Conservation (phyloP, 2,888 invertebrate genomes). For the Scelioninae gen. 1 region DNA sequence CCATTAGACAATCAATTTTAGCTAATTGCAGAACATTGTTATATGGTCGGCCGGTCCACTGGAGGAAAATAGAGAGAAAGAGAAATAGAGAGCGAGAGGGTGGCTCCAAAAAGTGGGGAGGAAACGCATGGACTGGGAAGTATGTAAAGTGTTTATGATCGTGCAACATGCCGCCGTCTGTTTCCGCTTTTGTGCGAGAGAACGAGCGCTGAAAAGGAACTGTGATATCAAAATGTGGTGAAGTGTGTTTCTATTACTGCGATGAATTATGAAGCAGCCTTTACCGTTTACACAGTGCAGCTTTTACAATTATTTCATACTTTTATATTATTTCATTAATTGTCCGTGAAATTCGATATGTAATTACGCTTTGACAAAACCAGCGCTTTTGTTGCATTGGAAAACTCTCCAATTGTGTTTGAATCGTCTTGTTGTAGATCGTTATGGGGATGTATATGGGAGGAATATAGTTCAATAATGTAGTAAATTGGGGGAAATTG, state of each 20-base stretch:
- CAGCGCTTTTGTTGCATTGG: slow-evolving; percentile 7
- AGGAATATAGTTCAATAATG: too few relatives aligned
- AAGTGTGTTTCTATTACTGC: slow-evolving; percentile 51
- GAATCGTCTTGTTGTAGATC: too few relatives aligned
- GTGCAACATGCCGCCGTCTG: slow-evolving; percentile 81
- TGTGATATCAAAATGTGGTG: slow-evolving; percentile 51
- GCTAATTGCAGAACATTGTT: slow-evolving; percentile 81
- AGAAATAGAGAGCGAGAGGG: slow-evolving; percentile 41
- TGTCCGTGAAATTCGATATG: slow-evolving; percentile 29
- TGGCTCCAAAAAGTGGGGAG: slow-evolving; percentile 72
- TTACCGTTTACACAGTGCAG: neutral
- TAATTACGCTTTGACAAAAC: slow-evolving; percentile 37
- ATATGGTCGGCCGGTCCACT: slow-evolving; percentile 69
- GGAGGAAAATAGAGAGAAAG: slow-evolving; percentile 60
- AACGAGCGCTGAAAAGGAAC: slow-evolving; percentile 40
- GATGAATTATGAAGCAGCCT: slow-evolving; percentile 42
- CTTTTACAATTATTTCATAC: slow-evolving; percentile 42
- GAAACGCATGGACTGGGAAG: slow-evolving; percentile 76
- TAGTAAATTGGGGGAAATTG: too few relatives aligned
- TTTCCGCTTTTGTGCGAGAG: slow-evolving; percentile 52
- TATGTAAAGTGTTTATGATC: slow-evolving; percentile 83
- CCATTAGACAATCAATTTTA: slow-evolving; percentile 76
- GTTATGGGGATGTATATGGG: too few relatives aligned
- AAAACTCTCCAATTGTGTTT: too few relatives aligned
- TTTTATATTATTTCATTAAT: slow-evolving; percentile 45